Evolutionary conservation across 2,797 vertebrate genomes (phyloP).

Genomic region (Thaleichthys pacificus): DNA sequence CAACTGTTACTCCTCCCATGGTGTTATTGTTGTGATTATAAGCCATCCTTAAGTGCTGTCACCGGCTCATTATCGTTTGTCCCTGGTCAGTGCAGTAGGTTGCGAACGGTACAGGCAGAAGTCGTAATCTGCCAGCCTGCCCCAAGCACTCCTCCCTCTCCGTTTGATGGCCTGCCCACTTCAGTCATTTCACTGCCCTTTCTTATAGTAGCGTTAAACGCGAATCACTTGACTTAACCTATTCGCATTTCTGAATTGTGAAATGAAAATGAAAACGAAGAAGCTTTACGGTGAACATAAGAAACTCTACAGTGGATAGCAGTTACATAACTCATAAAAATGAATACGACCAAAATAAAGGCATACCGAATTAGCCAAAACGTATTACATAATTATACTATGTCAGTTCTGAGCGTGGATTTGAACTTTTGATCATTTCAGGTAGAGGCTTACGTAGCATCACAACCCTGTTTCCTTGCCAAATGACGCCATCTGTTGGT

Average conservation of each 20-base stretch:
- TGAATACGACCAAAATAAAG: too few species aligned
- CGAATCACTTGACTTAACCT: too few species aligned
- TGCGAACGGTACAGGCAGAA: constrained; percentile 43
- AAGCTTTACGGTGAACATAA: too few species aligned
- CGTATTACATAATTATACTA: too few species aligned
- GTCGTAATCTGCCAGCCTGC: constrained; percentile 27
- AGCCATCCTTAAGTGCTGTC: constrained; percentile 29
- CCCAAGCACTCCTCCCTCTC: constrained; percentile 58
- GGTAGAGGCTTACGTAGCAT: background rate
- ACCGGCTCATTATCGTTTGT: constrained; percentile 13
- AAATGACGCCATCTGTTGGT: constrained; percentile 57
- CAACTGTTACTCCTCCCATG: background rate
- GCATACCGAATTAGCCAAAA: too few species aligned
- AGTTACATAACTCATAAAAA: too few species aligned
- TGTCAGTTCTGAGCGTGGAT: background rate
- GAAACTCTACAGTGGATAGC: too few species aligned
- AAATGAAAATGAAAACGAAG: too few species aligned
- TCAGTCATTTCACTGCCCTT: background rate
- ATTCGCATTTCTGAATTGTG: too few species aligned
- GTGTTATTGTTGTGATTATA: constrained; percentile 39
- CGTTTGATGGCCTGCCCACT: constrained; percentile 48
- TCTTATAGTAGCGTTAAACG: too few species aligned
- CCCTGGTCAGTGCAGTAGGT: constrained; percentile 27
- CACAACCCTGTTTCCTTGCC: constrained; percentile 21
- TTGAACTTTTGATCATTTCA: background rate